A percentile compares a stretch with the other conserved stretches of the same genome.
Evolutionary conservation across 2,113 vertebrate genomes (phyloP).

Genomic region (Scortum barcoo): DNA sequence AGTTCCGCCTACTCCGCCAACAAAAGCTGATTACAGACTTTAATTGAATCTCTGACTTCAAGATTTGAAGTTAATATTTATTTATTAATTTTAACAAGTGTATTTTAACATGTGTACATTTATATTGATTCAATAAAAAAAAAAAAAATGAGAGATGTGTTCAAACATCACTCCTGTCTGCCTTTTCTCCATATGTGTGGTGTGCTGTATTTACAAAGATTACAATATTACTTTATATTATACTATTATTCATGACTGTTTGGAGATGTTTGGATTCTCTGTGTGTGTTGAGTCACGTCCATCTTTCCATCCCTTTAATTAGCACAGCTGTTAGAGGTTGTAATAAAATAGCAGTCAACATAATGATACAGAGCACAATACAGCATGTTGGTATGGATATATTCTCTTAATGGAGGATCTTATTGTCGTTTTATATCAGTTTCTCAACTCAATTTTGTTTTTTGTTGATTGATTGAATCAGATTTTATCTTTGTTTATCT

Average conservation of each 20-base stretch:
- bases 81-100: not conserved
- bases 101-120: not conserved
- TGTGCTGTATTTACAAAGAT: not conserved
- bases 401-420: no score
- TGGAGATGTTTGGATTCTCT: not conserved
- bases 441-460: not conserved
- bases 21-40: constrained; percentile 6
- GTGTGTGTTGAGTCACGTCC: not conserved
- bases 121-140: not conserved
- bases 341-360: not conserved
- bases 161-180: not conserved
- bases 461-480: not conserved
- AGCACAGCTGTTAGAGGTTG: not conserved
- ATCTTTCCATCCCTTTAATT: not conserved
- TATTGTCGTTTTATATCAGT: not conserved
- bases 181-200: not conserved
- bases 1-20: not conserved
- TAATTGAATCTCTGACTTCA: constrained; percentile 5
- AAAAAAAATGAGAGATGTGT: not conserved
- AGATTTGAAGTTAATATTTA: not conserved
- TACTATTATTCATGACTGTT: not conserved
- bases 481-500: no score
- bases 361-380: not conserved
- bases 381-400: not conserved
- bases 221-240: no score